phyloP scores from a whole-genome alignment of 1,140 invertebrate species.

The Eulimnadia texana region DNA sequence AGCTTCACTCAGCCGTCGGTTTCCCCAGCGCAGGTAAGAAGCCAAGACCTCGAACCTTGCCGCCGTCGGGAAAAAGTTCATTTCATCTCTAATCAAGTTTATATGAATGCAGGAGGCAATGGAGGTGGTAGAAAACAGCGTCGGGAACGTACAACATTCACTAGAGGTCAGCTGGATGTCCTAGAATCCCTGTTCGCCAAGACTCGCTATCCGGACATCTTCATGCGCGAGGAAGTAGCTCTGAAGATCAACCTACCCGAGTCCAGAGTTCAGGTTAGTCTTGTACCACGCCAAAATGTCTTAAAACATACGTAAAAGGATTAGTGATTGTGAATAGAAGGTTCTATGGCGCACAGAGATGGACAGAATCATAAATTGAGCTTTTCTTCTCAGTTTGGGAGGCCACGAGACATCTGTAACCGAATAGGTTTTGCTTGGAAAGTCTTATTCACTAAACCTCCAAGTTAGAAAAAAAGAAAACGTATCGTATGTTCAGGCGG shows the following conservation, averaged over 20 bases:
- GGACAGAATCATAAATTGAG: neutral
- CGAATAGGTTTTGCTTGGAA: neutral
- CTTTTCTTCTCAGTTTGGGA: neutral
- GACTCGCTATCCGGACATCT: conserved; percentile 96
- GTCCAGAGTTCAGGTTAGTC: conserved; percentile 88
- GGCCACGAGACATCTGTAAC: neutral
- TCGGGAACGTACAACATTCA: conserved; percentile 93
- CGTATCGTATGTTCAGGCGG: neutral
- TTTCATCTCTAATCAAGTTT: neutral
- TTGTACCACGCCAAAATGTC: neutral
- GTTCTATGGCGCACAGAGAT: neutral
- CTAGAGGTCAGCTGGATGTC: conserved; percentile 85
- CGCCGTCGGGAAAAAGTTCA: neutral
- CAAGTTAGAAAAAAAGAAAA: neutral
- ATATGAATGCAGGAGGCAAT: neutral
- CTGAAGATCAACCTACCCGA: conserved; percentile 94
- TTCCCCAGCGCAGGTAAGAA: conserved; percentile 9
- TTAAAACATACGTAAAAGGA: too few species aligned
- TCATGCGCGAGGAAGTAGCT: conserved; percentile 97
- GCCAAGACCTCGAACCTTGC: neutral
- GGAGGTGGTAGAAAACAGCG: conserved; percentile 61
- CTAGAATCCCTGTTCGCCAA: conserved; percentile 88
- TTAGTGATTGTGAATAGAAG: neutral
- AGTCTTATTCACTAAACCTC: too few species aligned
- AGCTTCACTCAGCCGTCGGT: conserved; percentile 14